Evolutionary conservation across 2,888 invertebrate genomes (phyloP), one percentile per base, ranked within the genome.

Genomic region (Willowsia nigromaculata): DNA sequence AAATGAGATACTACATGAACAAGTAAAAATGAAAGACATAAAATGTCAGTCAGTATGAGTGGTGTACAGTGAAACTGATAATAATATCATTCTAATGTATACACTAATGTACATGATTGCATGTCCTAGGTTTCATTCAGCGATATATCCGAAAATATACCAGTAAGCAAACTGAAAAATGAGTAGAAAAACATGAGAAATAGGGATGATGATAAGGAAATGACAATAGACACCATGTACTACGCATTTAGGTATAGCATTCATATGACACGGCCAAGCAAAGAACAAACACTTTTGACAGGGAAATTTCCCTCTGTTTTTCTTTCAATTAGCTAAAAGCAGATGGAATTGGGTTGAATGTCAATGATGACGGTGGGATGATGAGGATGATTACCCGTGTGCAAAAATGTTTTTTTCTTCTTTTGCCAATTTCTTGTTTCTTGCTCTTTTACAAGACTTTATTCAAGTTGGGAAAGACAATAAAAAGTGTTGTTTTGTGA

Each of bases 291-390:
- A 71, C 25, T 82, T 65, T 81, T 81, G 59, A 62, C 47, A 62
- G 11, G 27, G 37, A 27, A 11, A 11, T 50, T 56, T 62, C 59
- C 47, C 33, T 85, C 47, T 83, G 83, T 68, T 83, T 47, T 50
- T 68, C 68, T 22, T 84, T 56, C 76, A 85, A 85, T 85, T 85
- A 85, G 76, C 85, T 85, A 85, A 85, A 76, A 85, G 76, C 85
- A 43, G 71, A 71, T 71, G 71, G 71, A 71, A 43, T 43, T 71
- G 25, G 71, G 43, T 43, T 71, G 71, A 71, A 71, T 71, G 71
- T 71, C 71, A 65, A 65, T 65, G 62, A 65, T 65, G 62, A 11
- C 33, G 27, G 13, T 25, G 65, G n/a, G 25, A 47, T n/a, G 37
- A 18, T 71, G 43, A 18, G 9, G 53, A 53, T 53, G 50, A 76